Base-by-base conservation (phyloP, 2,888 invertebrate species). In the Phyllotreta cruciferae region DNA sequence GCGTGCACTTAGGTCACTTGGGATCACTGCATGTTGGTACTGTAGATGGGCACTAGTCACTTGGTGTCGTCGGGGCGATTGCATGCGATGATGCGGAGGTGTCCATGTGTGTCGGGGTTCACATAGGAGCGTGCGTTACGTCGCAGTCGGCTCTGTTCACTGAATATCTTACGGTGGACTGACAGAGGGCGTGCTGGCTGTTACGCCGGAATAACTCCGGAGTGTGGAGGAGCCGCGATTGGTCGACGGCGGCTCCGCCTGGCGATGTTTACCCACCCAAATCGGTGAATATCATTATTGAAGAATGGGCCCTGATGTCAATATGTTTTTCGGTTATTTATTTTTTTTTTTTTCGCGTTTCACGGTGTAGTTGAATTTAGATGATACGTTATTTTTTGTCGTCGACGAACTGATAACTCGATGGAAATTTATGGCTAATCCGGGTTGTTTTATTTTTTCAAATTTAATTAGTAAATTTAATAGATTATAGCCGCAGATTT, bases 311-410 rank as follows among this genome's bases (percentile, higher is more conserved):
- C 24, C 24, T 74, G 74, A 73, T 78, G 78, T 78, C 80, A 79
- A 80, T 81, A 81, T 79, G 79, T 76, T 77, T 24, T 24, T 70
- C 67, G 50, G 72, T 80, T 80, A 80, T 81, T 80, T 80, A 80
- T 80, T 73, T 74, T 74, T 71, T 56, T 72, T 69, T 69, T 74
- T 74, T 77, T 76, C 75, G 77, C 74, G 72, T 71, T 73, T 77
- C 77, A 74, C 65, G 76, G 73, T 75, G 74, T 78, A 77, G 77
- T 75, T 76, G 76, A 76, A 75, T 78, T 75, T 74, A 63, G 71
- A 71, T 74, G 75, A 76, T 78, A 78, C 77, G 78, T 79, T 79
- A 78, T 77, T 78, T 78, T 78, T 77, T 78, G 77, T 78, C 24
- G 24, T 77, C 75, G 75, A 78, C 76, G 75, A 74, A 78, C 77